These are phyloP conservation scores for Sphenopsis melanotis DNA, from an alignment of 2,797 vertebrate genomes.

Conservation along the genomic window DNA sequence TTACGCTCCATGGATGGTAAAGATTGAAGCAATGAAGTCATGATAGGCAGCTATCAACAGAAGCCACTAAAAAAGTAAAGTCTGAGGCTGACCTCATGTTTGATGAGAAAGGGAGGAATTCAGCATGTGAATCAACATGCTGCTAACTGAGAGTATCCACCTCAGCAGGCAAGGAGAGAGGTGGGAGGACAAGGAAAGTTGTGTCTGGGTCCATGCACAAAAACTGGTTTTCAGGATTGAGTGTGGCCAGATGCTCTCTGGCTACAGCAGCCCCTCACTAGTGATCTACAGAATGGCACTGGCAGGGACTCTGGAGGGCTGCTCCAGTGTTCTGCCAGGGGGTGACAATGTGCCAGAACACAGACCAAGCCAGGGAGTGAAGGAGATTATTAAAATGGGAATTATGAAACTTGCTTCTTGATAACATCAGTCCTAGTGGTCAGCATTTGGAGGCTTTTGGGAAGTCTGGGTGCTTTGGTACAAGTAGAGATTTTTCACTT, in stretches of 20 bases:
- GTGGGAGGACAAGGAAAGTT: background rate
- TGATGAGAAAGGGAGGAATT: background rate
- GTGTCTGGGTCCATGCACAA: background rate
- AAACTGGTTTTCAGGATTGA: background rate
- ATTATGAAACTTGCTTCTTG: background rate
- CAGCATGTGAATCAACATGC: background rate
- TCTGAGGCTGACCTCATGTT: background rate
- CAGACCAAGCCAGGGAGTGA: background rate
- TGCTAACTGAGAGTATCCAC: background rate
- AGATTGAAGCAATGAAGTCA: background rate
- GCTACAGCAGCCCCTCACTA: background rate
- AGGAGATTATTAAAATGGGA: constrained; percentile 16
- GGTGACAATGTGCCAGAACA: constrained; percentile 18
- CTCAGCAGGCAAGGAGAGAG: background rate
- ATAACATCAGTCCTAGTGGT: background rate
- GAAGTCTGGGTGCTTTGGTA: background rate
- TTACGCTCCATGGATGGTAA: background rate
- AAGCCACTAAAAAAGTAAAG: background rate
- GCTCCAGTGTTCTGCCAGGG: constrained; percentile 2
- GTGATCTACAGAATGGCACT: background rate
- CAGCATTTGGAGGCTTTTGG: background rate
- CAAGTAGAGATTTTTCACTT: background rate
- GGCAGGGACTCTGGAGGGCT: background rate
- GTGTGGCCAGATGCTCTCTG: constrained; percentile 25
- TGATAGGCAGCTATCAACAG: background rate